Evolutionary conservation across 1,140 invertebrate genomes (phyloP).

Genomic region (Hesperophylax magnus): DNA sequence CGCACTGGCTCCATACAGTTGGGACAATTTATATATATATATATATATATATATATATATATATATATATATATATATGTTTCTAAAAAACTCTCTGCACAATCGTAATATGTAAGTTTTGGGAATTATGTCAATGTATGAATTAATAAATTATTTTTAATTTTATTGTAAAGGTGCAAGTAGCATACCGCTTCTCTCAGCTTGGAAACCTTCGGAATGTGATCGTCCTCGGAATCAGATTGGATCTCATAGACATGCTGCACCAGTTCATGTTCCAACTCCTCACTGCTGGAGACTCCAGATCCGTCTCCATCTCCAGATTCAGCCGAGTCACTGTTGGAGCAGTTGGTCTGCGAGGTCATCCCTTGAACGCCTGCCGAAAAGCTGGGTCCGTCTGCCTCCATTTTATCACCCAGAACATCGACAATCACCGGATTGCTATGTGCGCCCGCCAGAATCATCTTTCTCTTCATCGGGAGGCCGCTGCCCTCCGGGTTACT

Average conservation of each 20-base stretch:
- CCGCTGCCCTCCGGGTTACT: neutral
- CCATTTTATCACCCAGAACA: slow-evolving; percentile 25
- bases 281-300: slow-evolving; percentile 43
- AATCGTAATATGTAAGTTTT: too few species aligned
- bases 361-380: neutral
- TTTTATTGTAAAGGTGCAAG: too few species aligned
- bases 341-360: slow-evolving; percentile 7
- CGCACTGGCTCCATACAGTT: too few species aligned
- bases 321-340: slow-evolving; percentile 17
- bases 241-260: slow-evolving; percentile 48
- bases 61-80: too few species aligned
- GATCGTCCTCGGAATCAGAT: slow-evolving; percentile 51
- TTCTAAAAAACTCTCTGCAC: too few species aligned
- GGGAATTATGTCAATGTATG: too few species aligned
- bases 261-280: slow-evolving; percentile 4
- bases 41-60: too few species aligned
- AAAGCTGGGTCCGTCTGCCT: slow-evolving; percentile 35
- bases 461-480: neutral
- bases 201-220: neutral
- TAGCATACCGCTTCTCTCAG: neutral
- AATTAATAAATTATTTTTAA: too few species aligned
- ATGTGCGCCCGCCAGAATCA: neutral
- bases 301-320: slow-evolving; percentile 41
- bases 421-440: neutral
- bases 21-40: too few species aligned